Evolutionary conservation across 1,140 invertebrate species (phyloP).

Genomic region (Hyphantria cunea): DNA sequence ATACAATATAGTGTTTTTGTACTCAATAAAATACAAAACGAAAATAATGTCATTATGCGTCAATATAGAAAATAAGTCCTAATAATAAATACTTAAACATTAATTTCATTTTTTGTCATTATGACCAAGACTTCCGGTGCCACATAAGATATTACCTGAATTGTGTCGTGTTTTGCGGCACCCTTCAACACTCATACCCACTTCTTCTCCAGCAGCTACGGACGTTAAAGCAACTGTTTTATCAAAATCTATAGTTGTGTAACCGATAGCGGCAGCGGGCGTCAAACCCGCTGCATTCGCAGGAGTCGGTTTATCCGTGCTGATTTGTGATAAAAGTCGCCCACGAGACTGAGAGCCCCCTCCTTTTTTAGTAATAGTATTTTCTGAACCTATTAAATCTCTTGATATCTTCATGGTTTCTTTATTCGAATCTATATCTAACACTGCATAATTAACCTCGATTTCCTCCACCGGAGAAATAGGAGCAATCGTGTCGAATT

Average conservation of each 20-base stretch:
- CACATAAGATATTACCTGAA: slow-evolving; percentile 56
- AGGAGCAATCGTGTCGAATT: slow-evolving; percentile 77
- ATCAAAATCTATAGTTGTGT: slow-evolving; percentile 96
- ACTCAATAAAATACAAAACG: too few species aligned
- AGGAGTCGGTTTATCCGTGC: slow-evolving; percentile 55
- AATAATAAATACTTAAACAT: too few species aligned
- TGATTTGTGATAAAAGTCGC: slow-evolving; percentile 59
- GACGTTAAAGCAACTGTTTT: slow-evolving; percentile 93
- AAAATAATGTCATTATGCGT: too few species aligned
- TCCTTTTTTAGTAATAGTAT: slow-evolving; percentile 62
- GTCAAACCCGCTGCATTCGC: slow-evolving; percentile 62
- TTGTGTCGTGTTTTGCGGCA: slow-evolving; percentile 74
- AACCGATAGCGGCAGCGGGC: slow-evolving; percentile 85
- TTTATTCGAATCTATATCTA: slow-evolving; percentile 85
- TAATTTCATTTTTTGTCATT: slow-evolving; percentile 52
- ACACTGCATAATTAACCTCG: slow-evolving; percentile 89
- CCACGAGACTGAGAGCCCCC: slow-evolving; percentile 51
- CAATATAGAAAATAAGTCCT: too few species aligned
- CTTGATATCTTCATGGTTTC: slow-evolving; percentile 44
- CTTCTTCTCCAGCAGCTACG: slow-evolving; percentile 68
- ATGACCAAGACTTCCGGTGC: slow-evolving; percentile 52
- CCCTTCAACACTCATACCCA: slow-evolving; percentile 54
- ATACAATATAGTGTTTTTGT: too few species aligned
- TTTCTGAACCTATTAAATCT: slow-evolving; percentile 62
- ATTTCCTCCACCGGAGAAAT: slow-evolving; percentile 72